A percentile compares a stretch with the other conserved stretches of the same genome.
Evolutionary conservation across 2,797 vertebrate species (phyloP).

Genomic region (Tarsius wallacei): DNA sequence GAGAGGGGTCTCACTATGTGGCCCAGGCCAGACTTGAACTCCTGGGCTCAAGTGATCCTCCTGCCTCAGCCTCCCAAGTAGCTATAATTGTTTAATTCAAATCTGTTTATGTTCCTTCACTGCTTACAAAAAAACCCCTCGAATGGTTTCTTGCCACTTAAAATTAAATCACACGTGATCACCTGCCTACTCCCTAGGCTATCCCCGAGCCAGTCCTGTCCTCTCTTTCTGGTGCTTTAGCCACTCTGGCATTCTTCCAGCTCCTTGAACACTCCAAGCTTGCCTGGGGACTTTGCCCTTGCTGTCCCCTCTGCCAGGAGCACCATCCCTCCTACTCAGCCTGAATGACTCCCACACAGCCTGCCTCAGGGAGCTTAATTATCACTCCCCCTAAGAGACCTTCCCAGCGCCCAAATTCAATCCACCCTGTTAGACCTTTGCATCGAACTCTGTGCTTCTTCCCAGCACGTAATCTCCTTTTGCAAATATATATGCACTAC

Average conservation of each 20-base stretch:
- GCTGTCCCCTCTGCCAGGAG: slow-evolving; percentile 61
- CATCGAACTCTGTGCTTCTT: neutral
- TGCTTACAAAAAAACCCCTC: slow-evolving; percentile 6
- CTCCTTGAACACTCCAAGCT: neutral
- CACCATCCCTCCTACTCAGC: neutral
- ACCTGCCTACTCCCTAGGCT: neutral
- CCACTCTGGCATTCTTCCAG: slow-evolving; percentile 51
- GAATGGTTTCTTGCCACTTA: slow-evolving; percentile 50
- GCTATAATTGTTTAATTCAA: neutral
- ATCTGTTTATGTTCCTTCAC: slow-evolving; percentile 2
- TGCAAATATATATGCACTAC: neutral
- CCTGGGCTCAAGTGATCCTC: neutral
- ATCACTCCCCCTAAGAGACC: neutral
- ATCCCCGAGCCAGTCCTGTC: neutral
- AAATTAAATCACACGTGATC: neutral
- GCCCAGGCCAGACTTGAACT: neutral
- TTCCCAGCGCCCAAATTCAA: slow-evolving; percentile 56
- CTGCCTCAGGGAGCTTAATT: neutral
- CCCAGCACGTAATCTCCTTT: neutral
- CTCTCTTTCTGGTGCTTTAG: neutral
- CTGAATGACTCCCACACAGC: neutral
- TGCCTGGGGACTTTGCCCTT: slow-evolving; percentile 71
- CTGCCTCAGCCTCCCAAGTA: neutral
- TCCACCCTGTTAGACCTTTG: neutral
- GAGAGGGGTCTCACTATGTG: neutral